Evolutionary conservation across 2,797 vertebrate species (phyloP).

Genomic region (Rhyacichthys aspro): DNA sequence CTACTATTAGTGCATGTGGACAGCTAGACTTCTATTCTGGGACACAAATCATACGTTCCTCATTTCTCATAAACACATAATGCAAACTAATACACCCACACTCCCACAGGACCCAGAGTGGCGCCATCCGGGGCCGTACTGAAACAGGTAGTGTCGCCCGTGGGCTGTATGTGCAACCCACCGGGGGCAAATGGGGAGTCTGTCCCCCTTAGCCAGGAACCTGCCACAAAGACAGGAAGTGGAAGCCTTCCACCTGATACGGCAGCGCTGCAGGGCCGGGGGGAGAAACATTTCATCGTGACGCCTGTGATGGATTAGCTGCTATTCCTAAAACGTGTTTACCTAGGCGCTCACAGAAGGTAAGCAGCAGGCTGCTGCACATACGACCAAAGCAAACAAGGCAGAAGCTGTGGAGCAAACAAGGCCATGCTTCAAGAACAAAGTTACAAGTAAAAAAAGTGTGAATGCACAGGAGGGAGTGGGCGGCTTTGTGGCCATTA

Average conservation of each 20-base stretch:
- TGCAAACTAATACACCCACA: conserved; percentile 22
- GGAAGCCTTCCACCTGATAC: conserved; percentile 71
- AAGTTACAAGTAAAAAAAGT: conserved; percentile 13
- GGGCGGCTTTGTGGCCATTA: conserved; percentile 50
- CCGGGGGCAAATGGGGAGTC: conserved; percentile 40
- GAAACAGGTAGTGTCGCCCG: conserved; percentile 53
- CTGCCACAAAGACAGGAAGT: conserved; percentile 78
- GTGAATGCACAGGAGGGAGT: conserved; percentile 21
- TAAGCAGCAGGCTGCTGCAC: conserved; percentile 26
- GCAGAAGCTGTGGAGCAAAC: conserved; percentile 32
- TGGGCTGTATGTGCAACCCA: conserved; percentile 34
- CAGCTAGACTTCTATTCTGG: conserved; percentile 9
- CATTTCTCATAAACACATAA: conserved; percentile 6
- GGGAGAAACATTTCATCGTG: conserved; percentile 50
- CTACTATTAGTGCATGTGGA: neutral
- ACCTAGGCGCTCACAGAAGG: conserved; percentile 43
- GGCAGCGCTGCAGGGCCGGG: conserved; percentile 27
- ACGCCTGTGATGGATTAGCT: conserved; percentile 68
- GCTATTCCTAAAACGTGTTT: conserved; percentile 63
- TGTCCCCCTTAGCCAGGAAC: conserved; percentile 67
- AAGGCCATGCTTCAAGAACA: conserved; percentile 44
- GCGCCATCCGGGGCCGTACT: conserved; percentile 51
- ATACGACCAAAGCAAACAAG: conserved; percentile 52
- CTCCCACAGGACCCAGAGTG: conserved; percentile 37
- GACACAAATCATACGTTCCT: conserved; percentile 20